These are phyloP conservation scores for Zoanthus sociatus DNA, from an alignment of 92 coral and sea anemone genomes.

Conservation along the genomic window DNA sequence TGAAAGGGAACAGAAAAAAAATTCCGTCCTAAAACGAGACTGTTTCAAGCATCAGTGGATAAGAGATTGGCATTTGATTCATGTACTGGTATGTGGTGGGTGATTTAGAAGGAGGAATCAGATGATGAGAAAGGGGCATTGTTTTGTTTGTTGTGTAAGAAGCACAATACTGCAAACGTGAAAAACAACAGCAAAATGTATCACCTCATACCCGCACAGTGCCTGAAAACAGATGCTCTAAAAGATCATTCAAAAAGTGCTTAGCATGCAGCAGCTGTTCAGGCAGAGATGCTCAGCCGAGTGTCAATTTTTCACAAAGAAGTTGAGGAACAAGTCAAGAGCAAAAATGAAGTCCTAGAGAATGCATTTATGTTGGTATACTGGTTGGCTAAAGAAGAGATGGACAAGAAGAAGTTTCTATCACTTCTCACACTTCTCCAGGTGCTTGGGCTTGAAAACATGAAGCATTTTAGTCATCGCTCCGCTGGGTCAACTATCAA, in stretches of 20 bases:
- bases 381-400: too few species aligned
- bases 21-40: not conserved
- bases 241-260: conserved; percentile 48
- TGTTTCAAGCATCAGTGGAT: conserved; percentile 67
- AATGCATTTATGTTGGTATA: too few species aligned
- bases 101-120: conserved; percentile 13
- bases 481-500: too few species aligned
- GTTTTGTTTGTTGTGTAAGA: conserved; percentile 52
- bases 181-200: conserved; percentile 34
- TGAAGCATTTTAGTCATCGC: too few species aligned
- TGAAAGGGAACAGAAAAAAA: too few species aligned
- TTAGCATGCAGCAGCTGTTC: conserved; percentile 59
- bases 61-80: conserved; percentile 46
- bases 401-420: too few species aligned
- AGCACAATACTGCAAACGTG: conserved; percentile 49
- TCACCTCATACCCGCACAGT: conserved; percentile 28
- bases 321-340: conserved; percentile 34
- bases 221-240: conserved; percentile 52
- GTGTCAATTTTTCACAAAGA: conserved; percentile 56
- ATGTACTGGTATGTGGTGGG: conserved; percentile 51
- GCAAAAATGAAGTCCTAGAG: too few species aligned
- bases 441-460: too few species aligned
- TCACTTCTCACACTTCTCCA: too few species aligned
- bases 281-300: conserved; percentile 56
- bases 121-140: not conserved